Evolutionary conservation across 2,888 invertebrate species (phyloP).

Genomic region (Lasioglossum lativentre): DNA sequence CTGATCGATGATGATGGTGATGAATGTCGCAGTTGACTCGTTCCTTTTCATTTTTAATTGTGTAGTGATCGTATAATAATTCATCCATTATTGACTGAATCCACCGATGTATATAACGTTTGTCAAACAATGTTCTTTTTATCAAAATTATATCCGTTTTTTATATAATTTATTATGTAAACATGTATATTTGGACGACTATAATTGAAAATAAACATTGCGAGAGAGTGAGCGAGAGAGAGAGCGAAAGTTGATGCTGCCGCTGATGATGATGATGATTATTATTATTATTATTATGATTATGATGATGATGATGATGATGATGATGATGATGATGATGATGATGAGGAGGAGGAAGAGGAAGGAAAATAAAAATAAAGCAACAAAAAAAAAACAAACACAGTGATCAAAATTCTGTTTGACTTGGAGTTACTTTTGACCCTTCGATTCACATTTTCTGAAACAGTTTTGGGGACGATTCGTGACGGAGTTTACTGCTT

Average conservation of each 20-base stretch:
- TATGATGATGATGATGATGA: constrained; percentile 32
- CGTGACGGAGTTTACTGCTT: constrained; percentile 18
- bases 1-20: constrained; percentile 10
- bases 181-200: constrained; percentile 84
- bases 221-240: constrained; percentile 77
- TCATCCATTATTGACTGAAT: constrained; percentile 78
- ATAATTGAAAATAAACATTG: constrained; percentile 83
- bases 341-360: not conserved
- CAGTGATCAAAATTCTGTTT: constrained; percentile 78
- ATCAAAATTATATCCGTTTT: constrained; percentile 82
- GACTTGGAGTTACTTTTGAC: constrained; percentile 78
- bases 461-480: constrained; percentile 83
- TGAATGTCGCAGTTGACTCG: constrained; percentile 72
- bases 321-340: not conserved
- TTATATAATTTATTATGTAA: constrained; percentile 84
- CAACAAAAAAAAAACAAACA: constrained; percentile 36
- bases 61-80: constrained; percentile 66
- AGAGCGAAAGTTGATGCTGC: constrained; percentile 61
- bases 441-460: constrained; percentile 81
- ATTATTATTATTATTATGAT: not conserved
- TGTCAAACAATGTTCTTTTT: constrained; percentile 80
- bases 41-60: constrained; percentile 68
- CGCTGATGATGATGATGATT: not conserved
- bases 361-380: constrained; percentile 7
- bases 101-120: constrained; percentile 82